Evolutionary conservation across 1,140 invertebrate species (phyloP).

Genomic region (Ceratina calcarata): DNA sequence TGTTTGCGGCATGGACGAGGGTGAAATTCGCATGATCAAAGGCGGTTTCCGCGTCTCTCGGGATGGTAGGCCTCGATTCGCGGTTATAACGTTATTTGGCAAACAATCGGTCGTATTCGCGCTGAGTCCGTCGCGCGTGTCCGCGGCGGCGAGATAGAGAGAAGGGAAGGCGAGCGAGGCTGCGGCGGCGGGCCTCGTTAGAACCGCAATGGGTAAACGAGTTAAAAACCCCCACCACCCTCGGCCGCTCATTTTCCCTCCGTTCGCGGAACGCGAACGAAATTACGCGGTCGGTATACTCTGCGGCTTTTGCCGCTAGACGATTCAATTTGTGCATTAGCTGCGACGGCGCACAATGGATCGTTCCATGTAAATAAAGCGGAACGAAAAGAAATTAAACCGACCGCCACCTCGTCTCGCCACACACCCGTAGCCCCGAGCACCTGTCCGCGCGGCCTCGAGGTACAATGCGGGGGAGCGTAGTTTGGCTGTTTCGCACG

Average conservation of each 20-base stretch:
- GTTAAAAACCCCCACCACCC: conserved; percentile 31
- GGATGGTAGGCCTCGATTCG: conserved; percentile 5
- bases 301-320: conserved; percentile 28
- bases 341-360: conserved; percentile 20
- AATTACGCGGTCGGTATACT: conserved; percentile 45
- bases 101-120: conserved; percentile 28
- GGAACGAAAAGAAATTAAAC: conserved; percentile 39
- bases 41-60: conserved; percentile 34
- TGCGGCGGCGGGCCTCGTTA: conserved; percentile 27
- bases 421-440: not conserved
- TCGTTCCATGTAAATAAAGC: conserved; percentile 37
- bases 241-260: conserved; percentile 21
- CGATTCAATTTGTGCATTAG: conserved; percentile 49
- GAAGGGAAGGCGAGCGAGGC: not conserved
- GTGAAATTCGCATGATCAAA: conserved; percentile 35
- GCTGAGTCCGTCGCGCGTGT: not conserved
- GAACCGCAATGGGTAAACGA: conserved; percentile 46
- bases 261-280: conserved; percentile 14
- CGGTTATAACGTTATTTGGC: conserved; percentile 36
- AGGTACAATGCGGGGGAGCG: not conserved
- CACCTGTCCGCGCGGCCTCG: not conserved
- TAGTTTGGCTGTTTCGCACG: not conserved
- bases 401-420: not conserved
- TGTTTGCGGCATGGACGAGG: conserved; percentile 8
- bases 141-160: not conserved